Evolutionary conservation across 2,797 vertebrate genomes (phyloP), one percentile per base, ranked within the genome.

Genomic region (Peromyscus aztecus): DNA sequence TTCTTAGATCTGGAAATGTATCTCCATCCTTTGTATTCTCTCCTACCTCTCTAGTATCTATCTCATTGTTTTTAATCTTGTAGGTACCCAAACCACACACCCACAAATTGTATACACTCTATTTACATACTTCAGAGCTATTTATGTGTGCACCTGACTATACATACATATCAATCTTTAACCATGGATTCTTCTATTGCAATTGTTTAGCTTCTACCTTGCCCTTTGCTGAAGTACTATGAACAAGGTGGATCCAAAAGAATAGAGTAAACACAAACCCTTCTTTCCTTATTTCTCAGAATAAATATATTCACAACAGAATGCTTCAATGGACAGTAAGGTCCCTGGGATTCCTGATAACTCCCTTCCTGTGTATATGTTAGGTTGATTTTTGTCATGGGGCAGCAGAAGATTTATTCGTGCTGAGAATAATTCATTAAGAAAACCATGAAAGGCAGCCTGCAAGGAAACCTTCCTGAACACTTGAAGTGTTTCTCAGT

Each of bases 351-450:
- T 84, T 90, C 82, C 87, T 31, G 11, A 52, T 40, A 87, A 89
- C 59, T 57, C 3, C 2, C 23, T 94, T 73, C 59, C 29, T 85
- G 17, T 31, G 55, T 81, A 75, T 61, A 61, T 31, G 67, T 87
- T 78, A 92, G 76, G 84, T 59, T 93, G 84, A 88, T 92, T 96
- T 95, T 92, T 92, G 65, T 96, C 90, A 92, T 14, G 49, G 85
- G 67, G 52, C 46, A 88, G 16, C 16, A 67, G 76, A 89, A 43
- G 82, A 57, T 77, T 75, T 89, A 85, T 77, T 92, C 4, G 2
- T 86, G 94, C 75, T 94, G 73, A 78, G 61, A 95, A 85, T 86
- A 95, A 90, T 23, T n/a, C 31, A 80, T 73, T 57, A 83, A 80
- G 89, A 91, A 96, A 92, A 65, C 52, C 73, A 88, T 13, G 82